A percentile compares a stretch with the other conserved stretches of the same genome.
phyloP scores from a whole-genome alignment of 2,113 vertebrate genomes.

The Hemiscyllium ocellatum region DNA sequence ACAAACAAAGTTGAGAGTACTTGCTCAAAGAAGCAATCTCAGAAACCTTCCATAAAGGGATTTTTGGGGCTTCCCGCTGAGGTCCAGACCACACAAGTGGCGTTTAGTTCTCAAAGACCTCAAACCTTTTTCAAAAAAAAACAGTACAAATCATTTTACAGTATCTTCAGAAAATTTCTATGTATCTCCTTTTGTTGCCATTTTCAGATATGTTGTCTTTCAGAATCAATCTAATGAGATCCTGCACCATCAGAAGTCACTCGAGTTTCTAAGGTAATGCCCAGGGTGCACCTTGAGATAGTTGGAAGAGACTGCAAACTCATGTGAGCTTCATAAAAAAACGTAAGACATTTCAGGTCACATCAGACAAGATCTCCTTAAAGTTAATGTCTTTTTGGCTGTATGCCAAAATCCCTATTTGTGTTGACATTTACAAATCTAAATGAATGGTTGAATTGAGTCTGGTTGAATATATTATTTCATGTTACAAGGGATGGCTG shows the following conservation, averaged over 20 bases:
- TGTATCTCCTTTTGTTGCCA: background rate
- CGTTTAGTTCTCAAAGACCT: background rate
- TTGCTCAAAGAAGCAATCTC: background rate
- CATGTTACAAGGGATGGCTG: background rate
- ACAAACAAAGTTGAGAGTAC: background rate
- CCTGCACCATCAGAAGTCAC: background rate
- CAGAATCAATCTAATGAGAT: background rate
- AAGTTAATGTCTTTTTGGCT: background rate
- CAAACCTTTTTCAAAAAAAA: background rate
- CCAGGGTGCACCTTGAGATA: background rate
- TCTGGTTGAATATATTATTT: background rate
- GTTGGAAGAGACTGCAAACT: background rate
- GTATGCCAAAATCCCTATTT: background rate
- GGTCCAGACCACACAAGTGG: background rate
- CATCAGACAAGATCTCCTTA: background rate
- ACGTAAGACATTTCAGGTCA: background rate
- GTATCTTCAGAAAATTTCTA: background rate
- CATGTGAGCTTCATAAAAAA: background rate
- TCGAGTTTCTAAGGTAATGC: background rate
- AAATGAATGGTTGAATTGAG: background rate
- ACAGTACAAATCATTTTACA: background rate
- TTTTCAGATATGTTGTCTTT: background rate
- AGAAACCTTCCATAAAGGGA: background rate
- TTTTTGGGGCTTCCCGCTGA: background rate
- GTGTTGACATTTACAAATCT: background rate